Evolutionary conservation across 2,113 vertebrate species (phyloP).

Genomic region (Chelonoidis abingdonii): DNA sequence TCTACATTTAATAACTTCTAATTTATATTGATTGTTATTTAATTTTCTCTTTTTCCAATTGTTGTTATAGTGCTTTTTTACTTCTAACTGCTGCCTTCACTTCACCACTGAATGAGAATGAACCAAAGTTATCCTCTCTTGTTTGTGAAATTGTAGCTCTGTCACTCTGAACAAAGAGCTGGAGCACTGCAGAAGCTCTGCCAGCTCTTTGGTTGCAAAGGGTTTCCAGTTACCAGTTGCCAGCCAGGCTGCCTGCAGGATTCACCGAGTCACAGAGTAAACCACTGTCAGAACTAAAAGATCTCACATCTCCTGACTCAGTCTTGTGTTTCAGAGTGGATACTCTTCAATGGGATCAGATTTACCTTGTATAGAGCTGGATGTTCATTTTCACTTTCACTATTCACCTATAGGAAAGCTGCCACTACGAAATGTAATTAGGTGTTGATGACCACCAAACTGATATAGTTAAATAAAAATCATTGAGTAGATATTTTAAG

Average conservation of each 20-base stretch:
- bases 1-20: neutral
- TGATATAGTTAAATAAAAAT: neutral
- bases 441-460: neutral
- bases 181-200: neutral
- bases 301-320: neutral
- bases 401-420: neutral
- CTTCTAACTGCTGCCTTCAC: neutral
- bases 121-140: neutral
- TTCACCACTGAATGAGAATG: neutral
- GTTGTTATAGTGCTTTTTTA: neutral
- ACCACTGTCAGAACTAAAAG: neutral
- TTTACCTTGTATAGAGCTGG: neutral
- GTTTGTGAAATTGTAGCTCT: neutral
- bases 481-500: too few relatives aligned
- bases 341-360: neutral
- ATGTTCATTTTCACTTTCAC: neutral
- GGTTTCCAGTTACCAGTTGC: neutral
- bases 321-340: neutral
- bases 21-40: neutral
- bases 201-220: neutral
- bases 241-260: neutral
- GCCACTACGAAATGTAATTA: neutral
- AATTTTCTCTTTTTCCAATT: neutral
- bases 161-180: neutral
- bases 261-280: neutral